Evolutionary conservation across 2,888 invertebrate species (phyloP).

Genomic region (Drosophila recens): DNA sequence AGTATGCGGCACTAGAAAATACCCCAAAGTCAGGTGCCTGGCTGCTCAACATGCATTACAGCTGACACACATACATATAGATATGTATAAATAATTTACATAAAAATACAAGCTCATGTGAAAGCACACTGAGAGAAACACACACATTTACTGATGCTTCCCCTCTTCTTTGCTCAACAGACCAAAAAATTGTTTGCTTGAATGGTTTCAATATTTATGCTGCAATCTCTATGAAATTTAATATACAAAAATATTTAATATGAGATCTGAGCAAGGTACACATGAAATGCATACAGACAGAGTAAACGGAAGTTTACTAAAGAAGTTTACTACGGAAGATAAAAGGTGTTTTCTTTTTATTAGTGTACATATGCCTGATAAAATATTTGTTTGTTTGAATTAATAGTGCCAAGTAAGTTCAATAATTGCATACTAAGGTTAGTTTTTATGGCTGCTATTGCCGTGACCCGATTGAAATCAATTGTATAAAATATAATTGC

Average conservation of each 20-base stretch:
- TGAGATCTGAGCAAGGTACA: too few species aligned
- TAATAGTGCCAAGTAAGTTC: not conserved
- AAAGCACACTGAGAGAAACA: not conserved
- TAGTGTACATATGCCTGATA: not conserved
- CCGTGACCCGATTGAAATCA: constrained; percentile 3
- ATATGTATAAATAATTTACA: constrained; percentile 6
- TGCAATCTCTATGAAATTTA: not conserved
- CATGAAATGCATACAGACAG: too few species aligned
- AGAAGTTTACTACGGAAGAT: too few species aligned
- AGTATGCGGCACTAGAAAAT: not conserved
- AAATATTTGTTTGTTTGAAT: not conserved
- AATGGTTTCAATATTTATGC: not conserved
- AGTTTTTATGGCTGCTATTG: constrained; percentile 2
- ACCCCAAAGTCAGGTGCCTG: not conserved
- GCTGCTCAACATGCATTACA: not conserved
- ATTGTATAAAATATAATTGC: not conserved
- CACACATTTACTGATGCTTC: not conserved
- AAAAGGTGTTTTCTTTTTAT: too few species aligned
- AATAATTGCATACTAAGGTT: not conserved
- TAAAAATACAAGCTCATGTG: not conserved
- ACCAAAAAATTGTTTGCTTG: constrained; percentile 2
- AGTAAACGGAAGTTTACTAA: too few species aligned
- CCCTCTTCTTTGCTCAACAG: not conserved
- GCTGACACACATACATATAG: constrained; percentile 1
- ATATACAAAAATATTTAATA: not conserved